Evolutionary conservation across 2,113 vertebrate genomes (phyloP).

Genomic region (Argyrosomus japonicus): DNA sequence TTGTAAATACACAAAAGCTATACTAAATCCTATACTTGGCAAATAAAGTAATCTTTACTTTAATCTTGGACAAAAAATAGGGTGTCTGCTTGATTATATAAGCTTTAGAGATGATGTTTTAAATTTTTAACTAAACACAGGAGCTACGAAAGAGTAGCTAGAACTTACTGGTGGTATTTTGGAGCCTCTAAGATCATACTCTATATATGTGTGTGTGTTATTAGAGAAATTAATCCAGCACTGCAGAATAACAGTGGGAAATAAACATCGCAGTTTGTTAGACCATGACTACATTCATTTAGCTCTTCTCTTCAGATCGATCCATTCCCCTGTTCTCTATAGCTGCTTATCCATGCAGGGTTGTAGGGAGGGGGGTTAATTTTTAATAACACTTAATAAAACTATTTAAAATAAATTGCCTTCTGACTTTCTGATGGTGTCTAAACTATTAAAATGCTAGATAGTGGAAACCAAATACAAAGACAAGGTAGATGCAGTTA

Average conservation of each 20-base stretch:
- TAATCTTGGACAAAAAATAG: conserved; percentile 26
- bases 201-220: background rate
- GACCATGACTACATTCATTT: background rate
- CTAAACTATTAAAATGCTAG: background rate
- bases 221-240: conserved; percentile 13
- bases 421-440: background rate
- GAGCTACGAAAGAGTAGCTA: conserved; percentile 1
- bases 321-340: background rate
- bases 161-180: conserved; percentile 2
- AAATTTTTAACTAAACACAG: conserved; percentile 19
- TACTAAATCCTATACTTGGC: conserved; percentile 20
- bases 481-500: conserved; percentile 2
- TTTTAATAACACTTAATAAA: background rate
- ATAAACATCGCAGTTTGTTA: background rate
- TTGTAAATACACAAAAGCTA: conserved; percentile 28
- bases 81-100: conserved; percentile 26
- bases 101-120: conserved; percentile 29
- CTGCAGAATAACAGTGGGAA: background rate
- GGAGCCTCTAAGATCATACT: background rate
- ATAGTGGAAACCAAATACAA: background rate
- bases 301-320: conserved; percentile 4
- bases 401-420: background rate
- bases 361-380: no score
- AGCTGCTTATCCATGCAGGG: background rate
- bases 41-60: conserved; percentile 33